phyloP scores from a whole-genome alignment of 2,888 invertebrate species.

The Coelopa pilipes region DNA sequence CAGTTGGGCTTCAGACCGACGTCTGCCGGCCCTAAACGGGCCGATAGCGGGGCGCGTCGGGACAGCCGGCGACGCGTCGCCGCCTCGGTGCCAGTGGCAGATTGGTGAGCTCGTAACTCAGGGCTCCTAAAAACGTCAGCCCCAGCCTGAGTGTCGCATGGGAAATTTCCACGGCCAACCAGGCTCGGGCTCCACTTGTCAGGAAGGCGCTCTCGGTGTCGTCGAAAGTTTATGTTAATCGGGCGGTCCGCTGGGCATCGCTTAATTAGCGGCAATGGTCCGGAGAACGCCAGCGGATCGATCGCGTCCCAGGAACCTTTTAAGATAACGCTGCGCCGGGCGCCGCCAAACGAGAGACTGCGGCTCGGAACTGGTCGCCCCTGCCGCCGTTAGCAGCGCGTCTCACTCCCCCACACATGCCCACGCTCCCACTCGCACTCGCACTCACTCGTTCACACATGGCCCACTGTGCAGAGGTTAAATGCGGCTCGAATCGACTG shows the following conservation, averaged over 20 bases:
- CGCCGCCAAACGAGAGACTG: slow-evolving; percentile 32
- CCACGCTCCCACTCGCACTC: no score
- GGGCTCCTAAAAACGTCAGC: slow-evolving; percentile 11
- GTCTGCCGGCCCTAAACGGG: no score
- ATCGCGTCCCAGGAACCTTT: neutral
- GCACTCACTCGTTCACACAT: no score
- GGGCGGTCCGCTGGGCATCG: slow-evolving; percentile 1
- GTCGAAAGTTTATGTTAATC: slow-evolving; percentile 39
- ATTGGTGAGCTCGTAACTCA: slow-evolving; percentile 41
- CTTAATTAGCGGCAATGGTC: slow-evolving; percentile 23
- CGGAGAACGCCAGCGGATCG: neutral
- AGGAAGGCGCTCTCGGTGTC: slow-evolving; percentile 39
- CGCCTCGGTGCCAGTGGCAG: no score
- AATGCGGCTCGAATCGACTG: neutral
- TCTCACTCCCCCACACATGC: no score
- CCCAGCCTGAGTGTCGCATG: neutral
- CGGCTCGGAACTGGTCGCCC: slow-evolving; percentile 26
- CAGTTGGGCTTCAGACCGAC: no score
- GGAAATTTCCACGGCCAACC: slow-evolving; percentile 17
- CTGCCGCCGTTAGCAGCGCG: neutral
- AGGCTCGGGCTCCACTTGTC: slow-evolving; percentile 57
- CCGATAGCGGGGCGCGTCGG: no score
- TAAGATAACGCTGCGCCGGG: neutral
- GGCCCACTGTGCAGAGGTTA: slow-evolving; percentile 17
- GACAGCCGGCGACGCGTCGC: no score